These are phyloP conservation scores for Geotrypetes seraphini DNA, from an alignment of 2,797 vertebrate genomes.

Conservation along the genomic window DNA sequence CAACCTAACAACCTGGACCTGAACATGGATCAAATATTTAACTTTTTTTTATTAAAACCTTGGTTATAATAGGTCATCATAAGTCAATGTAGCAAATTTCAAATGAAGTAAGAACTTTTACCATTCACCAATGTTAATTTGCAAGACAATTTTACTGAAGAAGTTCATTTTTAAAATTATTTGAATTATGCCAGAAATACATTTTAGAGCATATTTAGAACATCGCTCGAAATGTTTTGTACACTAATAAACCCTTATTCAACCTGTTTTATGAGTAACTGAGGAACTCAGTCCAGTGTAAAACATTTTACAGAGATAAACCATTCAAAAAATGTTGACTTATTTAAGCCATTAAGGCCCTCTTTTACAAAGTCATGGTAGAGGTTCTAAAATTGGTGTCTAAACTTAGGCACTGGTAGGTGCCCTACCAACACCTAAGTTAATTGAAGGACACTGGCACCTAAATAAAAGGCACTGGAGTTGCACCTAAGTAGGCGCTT, in stretches of 20 bases:
- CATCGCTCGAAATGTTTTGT: conserved; percentile 29
- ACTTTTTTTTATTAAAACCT: too few relatives aligned
- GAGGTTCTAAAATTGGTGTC: too few relatives aligned
- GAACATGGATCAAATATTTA: too few relatives aligned
- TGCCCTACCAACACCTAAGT: too few relatives aligned
- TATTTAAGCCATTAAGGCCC: conserved; percentile 12
- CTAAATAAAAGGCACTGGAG: too few relatives aligned
- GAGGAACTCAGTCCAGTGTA: conserved; percentile 30
- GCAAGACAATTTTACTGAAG: conserved; percentile 18
- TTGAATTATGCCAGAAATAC: conserved; percentile 16
- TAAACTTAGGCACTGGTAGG: too few relatives aligned
- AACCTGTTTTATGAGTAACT: conserved; percentile 29
- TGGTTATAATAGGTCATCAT: too few relatives aligned
- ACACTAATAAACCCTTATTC: conserved; percentile 37
- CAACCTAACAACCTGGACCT: too few relatives aligned
- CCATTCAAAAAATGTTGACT: conserved; percentile 18
- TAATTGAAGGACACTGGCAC: too few relatives aligned
- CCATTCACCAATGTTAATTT: conserved; percentile 13
- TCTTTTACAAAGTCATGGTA: too few relatives aligned
- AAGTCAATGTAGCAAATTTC: too few relatives aligned
- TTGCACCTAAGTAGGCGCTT: too few relatives aligned
- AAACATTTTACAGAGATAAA: conserved; percentile 19
- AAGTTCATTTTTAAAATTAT: conserved; percentile 21
- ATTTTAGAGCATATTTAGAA: conserved; percentile 32
- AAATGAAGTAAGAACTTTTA: conserved; percentile 5